Evolutionary conservation across 2,113 vertebrate genomes (phyloP), one percentile per base, ranked within the genome.

Genomic region (Formicarius rufipectus): DNA sequence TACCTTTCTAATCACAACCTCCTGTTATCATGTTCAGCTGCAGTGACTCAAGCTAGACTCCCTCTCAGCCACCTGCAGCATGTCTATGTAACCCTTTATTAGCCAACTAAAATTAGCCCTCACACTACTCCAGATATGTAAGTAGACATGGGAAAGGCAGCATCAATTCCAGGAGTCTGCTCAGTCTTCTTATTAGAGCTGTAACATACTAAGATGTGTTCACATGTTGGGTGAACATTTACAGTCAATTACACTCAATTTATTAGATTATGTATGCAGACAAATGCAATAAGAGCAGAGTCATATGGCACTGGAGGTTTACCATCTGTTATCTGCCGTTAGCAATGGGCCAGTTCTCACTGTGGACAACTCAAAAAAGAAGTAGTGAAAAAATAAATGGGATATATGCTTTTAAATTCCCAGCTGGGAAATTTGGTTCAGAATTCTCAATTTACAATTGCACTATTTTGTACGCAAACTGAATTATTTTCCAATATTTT

Each of bases 211-310:
- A 55, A 33, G 47, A 91, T 64, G 37, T 8, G 4, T 76, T 89
- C 84, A 67, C 81, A 72, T 50, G 42, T 72, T 82, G 72, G 53
- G 55, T 62, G 58, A 80, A 88, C 25, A 37, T 17, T 90, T 92
- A 88, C 81, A 95, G 91, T 95, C 95, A 95, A 91, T 96, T 95
- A 88, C 67, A 86, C 68, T 84, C 78, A 22, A 84, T 94, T 96
- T 92, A 94, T 94, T 89, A 94, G 63, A 92, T 94, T 90, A 90
- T 67, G 72, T 91, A 77, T 81, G 69, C 87, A 67, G 63, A 95
- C 74, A 37, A 93, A 93, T 75, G 74, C 39, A 64, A 93, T 94
- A 93, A 90, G 86, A 92, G 67, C 35, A 53, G 35, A 92, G 77
- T 96, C 95, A 96, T 90, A 96, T 95, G 90, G 83, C 78, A 96